A percentile compares a stretch with the other conserved stretches of the same genome.
phyloP scores from a whole-genome alignment of 2,797 vertebrate species.

The Syngnathus rostellatus region DNA sequence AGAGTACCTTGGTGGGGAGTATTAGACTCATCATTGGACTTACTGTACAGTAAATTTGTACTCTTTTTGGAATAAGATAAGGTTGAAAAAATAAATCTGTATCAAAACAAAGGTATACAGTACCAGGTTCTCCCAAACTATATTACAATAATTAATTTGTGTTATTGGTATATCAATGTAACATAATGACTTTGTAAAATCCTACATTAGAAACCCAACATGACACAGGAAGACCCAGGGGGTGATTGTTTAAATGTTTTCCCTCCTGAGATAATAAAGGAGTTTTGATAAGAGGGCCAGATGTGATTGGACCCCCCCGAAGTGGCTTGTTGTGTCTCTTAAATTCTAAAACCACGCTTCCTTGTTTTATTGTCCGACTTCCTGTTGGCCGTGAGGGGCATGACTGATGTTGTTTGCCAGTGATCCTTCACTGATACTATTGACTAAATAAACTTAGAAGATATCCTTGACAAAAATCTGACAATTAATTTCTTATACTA shows the following conservation, averaged over 20 bases:
- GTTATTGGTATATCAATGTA: too few species aligned
- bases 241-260: not conserved
- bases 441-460: not conserved
- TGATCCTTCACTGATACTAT: not conserved
- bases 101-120: too few species aligned
- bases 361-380: conserved; percentile 55
- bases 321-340: conserved; percentile 1
- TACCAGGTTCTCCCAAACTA: too few species aligned
- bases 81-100: too few species aligned
- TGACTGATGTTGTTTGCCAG: conserved; percentile 4
- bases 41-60: not conserved
- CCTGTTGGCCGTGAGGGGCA: conserved; percentile 30
- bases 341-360: conserved; percentile 40
- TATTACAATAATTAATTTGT: too few species aligned
- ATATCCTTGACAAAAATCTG: not conserved
- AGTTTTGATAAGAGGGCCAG: conserved; percentile 31
- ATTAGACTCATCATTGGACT: not conserved
- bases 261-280: conserved; percentile 38
- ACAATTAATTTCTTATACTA: not conserved
- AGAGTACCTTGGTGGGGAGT: not conserved
- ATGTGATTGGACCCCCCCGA: conserved; percentile 28
- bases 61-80: too few species aligned
- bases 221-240: conserved; percentile 1
- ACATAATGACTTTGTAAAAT: not conserved
- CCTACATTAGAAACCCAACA: not conserved